These are phyloP conservation scores for Catostomus latipinnis DNA, from an alignment of 2,797 vertebrate species.

Conservation along the genomic window DNA sequence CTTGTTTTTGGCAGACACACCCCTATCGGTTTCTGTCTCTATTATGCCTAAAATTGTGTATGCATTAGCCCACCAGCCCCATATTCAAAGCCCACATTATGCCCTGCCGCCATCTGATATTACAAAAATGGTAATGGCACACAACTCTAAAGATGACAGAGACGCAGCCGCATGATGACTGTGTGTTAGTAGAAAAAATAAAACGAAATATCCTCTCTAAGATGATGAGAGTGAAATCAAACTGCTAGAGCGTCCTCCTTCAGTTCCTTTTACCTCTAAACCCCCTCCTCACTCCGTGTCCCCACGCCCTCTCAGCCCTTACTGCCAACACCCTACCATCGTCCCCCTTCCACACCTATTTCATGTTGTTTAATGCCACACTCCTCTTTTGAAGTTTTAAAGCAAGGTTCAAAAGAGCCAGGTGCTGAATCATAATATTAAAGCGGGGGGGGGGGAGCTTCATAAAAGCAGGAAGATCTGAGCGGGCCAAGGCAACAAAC, in stretches of 20 bases:
- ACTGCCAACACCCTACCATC: conserved; percentile 38
- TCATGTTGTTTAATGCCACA: conserved; percentile 93
- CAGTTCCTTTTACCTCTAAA: conserved; percentile 1
- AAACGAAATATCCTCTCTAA: conserved; percentile 82
- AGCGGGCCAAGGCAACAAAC: conserved; percentile 89
- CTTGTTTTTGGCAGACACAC: conserved; percentile 76
- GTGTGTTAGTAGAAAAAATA: conserved; percentile 8
- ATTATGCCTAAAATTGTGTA: conserved; percentile 80
- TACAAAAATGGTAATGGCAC: conserved; percentile 87
- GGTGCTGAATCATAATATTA: conserved; percentile 94
- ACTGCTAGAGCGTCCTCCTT: conserved; percentile 69
- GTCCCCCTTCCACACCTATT: conserved; percentile 72
- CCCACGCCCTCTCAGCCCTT: conserved; percentile 18
- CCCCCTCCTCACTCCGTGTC: neutral
- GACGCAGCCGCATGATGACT: conserved; percentile 83
- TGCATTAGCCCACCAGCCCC: conserved; percentile 80
- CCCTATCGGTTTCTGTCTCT: conserved; percentile 77
- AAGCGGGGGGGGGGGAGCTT: conserved; percentile 82
- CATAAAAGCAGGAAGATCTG: conserved; percentile 89
- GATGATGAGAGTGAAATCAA: conserved; percentile 89
- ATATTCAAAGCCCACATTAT: conserved; percentile 89
- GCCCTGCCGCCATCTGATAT: conserved; percentile 85
- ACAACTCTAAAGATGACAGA: conserved; percentile 86
- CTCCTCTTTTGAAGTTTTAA: conserved; percentile 90
- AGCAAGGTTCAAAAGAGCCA: conserved; percentile 94